Evolutionary conservation across 2,797 vertebrate genomes (phyloP).

Genomic region (Catostomus latipinnis): DNA sequence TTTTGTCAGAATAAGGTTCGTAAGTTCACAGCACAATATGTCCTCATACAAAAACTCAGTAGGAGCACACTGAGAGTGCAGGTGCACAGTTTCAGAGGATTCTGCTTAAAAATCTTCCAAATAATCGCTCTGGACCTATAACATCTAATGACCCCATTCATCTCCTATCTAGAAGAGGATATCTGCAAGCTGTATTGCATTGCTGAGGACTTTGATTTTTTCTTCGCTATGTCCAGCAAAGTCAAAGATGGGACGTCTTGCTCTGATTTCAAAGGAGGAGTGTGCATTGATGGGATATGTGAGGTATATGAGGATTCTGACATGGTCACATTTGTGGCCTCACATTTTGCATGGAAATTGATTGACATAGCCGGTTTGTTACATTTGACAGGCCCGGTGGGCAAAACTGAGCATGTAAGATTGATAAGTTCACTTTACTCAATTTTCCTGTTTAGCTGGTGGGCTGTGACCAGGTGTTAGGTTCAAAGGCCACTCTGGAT

Average conservation of each 20-base stretch:
- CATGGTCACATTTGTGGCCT: not conserved
- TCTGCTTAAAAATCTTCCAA: not conserved
- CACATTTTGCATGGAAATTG: not conserved
- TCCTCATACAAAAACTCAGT: not conserved
- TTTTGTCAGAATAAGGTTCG: not conserved
- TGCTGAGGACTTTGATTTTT: slow-evolving; percentile 97
- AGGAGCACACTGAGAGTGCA: not conserved
- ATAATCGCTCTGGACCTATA: slow-evolving; percentile 1
- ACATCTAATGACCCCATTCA: slow-evolving; percentile 20
- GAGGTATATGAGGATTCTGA: slow-evolving; percentile 79
- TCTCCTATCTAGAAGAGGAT: slow-evolving; percentile 85
- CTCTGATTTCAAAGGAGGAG: slow-evolving; percentile 82
- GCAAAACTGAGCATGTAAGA: slow-evolving; percentile 12
- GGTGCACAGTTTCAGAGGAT: not conserved
- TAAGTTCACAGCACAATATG: not conserved
- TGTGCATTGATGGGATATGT: slow-evolving; percentile 95
- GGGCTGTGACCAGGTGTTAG: slow-evolving; percentile 92
- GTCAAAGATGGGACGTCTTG: slow-evolving; percentile 96
- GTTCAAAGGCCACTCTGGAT: slow-evolving; percentile 88
- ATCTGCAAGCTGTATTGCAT: slow-evolving; percentile 97
- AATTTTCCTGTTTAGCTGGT: slow-evolving; percentile 80
- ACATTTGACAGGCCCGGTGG: not conserved
- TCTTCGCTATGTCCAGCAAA: slow-evolving; percentile 97
- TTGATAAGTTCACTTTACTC: slow-evolving; percentile 10
- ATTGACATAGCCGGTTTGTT: not conserved